Conservation (phyloP, 1,140 invertebrate species). For the Matsumurasca onukii region DNA sequence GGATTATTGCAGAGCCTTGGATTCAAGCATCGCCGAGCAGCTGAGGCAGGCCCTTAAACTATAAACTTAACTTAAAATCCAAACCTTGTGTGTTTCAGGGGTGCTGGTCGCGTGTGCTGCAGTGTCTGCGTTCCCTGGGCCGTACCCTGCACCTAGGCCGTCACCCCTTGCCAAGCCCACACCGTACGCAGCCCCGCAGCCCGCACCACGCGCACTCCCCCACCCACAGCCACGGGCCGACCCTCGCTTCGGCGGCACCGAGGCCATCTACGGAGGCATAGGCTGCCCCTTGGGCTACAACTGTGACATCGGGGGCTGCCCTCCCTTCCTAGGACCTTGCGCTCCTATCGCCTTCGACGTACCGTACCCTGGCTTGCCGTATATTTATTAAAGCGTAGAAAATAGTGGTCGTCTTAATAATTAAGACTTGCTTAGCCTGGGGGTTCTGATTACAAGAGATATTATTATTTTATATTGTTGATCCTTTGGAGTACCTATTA, state of each 20-base stretch:
- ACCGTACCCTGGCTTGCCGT: not conserved
- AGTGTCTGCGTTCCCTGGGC: not conserved
- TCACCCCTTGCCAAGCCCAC: not conserved
- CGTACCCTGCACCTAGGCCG: not conserved
- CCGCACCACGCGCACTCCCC: not conserved
- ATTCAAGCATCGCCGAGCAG: no score
- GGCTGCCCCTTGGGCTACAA: not conserved
- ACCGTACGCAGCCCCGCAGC: not conserved
- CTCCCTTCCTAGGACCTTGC: slow-evolving; percentile 1
- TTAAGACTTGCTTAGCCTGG: no score
- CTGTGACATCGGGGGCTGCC: slow-evolving; percentile 3
- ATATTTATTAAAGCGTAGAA: no score
- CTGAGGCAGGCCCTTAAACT: no score
- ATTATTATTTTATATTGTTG: no score
- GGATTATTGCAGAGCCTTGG: no score
- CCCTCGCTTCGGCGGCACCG: not conserved
- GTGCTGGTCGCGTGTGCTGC: not conserved
- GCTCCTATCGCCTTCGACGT: not conserved
- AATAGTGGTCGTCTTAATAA: not conserved
- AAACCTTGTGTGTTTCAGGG: no score
- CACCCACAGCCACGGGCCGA: not conserved
- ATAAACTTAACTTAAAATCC: no score
- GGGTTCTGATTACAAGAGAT: no score
- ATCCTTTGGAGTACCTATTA: no score
- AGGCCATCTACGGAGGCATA: not conserved